phyloP scores from a whole-genome alignment of 2,888 invertebrate genomes.

The Invenusta paracnida region DNA sequence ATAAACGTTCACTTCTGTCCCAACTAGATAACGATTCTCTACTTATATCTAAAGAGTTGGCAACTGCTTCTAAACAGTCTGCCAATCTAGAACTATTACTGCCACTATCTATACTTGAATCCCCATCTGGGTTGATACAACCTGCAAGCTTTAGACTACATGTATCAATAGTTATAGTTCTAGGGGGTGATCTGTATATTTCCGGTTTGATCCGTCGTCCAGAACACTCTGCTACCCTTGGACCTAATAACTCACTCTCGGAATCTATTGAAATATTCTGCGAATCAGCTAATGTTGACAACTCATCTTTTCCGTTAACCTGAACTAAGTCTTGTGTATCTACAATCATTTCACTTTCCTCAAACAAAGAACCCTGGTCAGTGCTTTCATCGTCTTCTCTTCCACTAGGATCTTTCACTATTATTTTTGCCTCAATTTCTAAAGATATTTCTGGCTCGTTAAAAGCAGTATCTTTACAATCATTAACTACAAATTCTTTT shows the following conservation, averaged over 20 bases:
- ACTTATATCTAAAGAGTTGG: not conserved
- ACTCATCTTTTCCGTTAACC: not conserved
- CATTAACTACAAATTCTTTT: not conserved
- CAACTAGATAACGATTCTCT: not conserved
- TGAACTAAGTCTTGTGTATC: not conserved
- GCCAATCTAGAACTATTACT: not conserved
- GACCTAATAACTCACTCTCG: not conserved
- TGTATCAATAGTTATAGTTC: not conserved
- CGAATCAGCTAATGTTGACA: not conserved
- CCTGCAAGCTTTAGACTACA: not conserved
- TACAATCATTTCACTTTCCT: not conserved
- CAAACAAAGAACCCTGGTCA: not conserved
- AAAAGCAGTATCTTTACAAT: not conserved
- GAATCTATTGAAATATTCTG: not conserved
- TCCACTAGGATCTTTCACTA: not conserved
- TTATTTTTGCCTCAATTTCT: not conserved
- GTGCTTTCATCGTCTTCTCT: not conserved
- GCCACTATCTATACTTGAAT: not conserved
- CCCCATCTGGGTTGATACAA: not conserved
- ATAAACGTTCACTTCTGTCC: not conserved
- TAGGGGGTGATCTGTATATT: not conserved
- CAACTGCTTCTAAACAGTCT: not conserved
- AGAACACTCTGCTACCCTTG: not conserved
- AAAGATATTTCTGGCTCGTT: not conserved
- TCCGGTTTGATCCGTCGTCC: not conserved